Evolutionary conservation across 2,797 vertebrate species (phyloP).

Genomic region (Mareca penelope): DNA sequence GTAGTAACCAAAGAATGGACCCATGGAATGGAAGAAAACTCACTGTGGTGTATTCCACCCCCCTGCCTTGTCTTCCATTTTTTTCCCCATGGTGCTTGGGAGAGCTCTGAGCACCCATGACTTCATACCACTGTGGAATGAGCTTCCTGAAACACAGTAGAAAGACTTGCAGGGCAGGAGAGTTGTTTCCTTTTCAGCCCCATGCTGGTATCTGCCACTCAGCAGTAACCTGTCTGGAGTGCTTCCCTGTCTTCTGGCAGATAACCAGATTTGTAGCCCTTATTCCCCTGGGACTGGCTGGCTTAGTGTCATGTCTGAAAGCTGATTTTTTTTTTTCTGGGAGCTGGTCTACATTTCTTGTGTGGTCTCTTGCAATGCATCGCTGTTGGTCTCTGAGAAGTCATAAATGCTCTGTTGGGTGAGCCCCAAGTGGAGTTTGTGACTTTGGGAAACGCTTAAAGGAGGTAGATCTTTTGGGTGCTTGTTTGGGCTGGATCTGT

Average conservation of each 20-base stretch:
- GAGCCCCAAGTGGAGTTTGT: neutral
- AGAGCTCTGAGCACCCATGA: neutral
- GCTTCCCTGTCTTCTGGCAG: neutral
- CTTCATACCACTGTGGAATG: neutral
- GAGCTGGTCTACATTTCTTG: neutral
- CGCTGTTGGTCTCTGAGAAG: neutral
- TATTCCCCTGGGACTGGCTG: neutral
- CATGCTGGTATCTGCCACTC: neutral
- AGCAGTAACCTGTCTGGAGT: neutral
- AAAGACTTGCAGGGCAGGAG: neutral
- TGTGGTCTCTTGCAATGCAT: neutral
- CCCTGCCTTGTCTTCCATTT: neutral
- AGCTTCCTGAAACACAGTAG: neutral
- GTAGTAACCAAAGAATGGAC: neutral
- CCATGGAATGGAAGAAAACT: neutral
- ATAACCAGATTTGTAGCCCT: neutral
- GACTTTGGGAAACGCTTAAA: neutral
- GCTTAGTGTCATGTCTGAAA: neutral
- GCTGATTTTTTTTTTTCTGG: neutral
- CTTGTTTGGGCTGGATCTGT: neutral
- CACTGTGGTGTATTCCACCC: neutral
- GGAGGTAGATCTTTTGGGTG: neutral
- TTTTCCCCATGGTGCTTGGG: fast-evolving
- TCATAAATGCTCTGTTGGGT: neutral
- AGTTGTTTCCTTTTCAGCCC: neutral